phyloP scores from a whole-genome alignment of 2,797 vertebrate genomes.

The Oreochromis mossambicus region DNA sequence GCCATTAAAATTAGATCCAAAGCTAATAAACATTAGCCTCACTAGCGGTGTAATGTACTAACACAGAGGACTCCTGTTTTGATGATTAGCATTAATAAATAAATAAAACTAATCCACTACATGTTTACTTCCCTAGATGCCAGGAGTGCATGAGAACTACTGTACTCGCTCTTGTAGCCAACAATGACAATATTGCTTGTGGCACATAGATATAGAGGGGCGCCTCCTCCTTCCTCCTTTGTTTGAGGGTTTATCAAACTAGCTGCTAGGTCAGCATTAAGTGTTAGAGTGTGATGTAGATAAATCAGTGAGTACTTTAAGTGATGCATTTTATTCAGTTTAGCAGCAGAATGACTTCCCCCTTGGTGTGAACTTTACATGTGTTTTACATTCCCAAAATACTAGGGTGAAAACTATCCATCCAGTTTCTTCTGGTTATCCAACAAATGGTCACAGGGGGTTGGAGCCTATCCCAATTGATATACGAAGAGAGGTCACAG shows the following conservation, averaged over 20 bases:
- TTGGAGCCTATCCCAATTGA: not conserved
- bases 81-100: not conserved
- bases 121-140: not conserved
- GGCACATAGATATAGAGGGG: not conserved
- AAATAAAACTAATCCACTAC: not conserved
- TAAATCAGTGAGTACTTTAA: not conserved
- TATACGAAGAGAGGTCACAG: not conserved
- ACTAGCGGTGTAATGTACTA: fast-evolving
- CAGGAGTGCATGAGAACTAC: not conserved
- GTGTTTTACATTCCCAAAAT: not conserved
- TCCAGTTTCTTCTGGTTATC: not conserved
- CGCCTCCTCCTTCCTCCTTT: not conserved
- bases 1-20: not conserved
- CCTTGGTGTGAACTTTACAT: not conserved
- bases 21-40: not conserved
- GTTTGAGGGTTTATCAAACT: not conserved
- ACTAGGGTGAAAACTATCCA: not conserved
- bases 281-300: not conserved
- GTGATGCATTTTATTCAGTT: not conserved
- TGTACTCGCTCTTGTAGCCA: not conserved
- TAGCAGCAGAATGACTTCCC: not conserved
- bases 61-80: not conserved
- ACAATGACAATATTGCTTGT: not conserved
- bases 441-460: not conserved
- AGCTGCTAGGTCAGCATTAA: not conserved